These are phyloP conservation scores for Galaxea fascicularis DNA, from an alignment of 92 coral and sea anemone genomes.

Conservation along the genomic window DNA sequence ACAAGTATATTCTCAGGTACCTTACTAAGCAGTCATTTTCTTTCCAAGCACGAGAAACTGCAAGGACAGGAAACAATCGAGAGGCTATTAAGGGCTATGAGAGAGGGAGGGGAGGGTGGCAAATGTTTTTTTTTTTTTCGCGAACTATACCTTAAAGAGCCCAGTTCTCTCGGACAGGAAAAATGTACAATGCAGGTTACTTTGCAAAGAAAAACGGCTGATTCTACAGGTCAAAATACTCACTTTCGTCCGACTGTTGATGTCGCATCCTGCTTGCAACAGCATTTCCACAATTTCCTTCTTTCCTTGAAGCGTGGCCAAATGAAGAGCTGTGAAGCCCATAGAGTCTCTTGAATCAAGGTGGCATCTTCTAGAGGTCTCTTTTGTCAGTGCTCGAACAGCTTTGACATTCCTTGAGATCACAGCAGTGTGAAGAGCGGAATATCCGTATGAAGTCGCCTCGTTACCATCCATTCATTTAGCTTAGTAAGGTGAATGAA, in stretches of 20 bases:
- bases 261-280: conserved; percentile 71
- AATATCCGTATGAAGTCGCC: conserved; percentile 65
- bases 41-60: too few relatives aligned
- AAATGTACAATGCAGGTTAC: too few relatives aligned
- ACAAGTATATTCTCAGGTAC: too few relatives aligned
- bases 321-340: conserved; percentile 87
- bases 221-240: background rate
- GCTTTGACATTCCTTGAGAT: conserved; percentile 71
- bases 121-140: too few relatives aligned
- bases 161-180: too few relatives aligned
- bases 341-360: conserved; percentile 79
- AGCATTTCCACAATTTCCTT: conserved; percentile 55
- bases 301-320: conserved; percentile 76
- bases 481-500: too few relatives aligned
- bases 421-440: conserved; percentile 79
- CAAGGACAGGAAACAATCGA: too few relatives aligned
- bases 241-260: conserved; percentile 73
- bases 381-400: conserved; percentile 49
- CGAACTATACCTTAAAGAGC: too few relatives aligned
- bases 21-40: too few relatives aligned
- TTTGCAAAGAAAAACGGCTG: background rate
- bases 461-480: background rate
- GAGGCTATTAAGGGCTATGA: too few relatives aligned
- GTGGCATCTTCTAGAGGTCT: conserved; percentile 29
- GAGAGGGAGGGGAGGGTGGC: too few relatives aligned